phyloP scores from a whole-genome alignment of 2,888 invertebrate genomes.

The Hyalella azteca region DNA sequence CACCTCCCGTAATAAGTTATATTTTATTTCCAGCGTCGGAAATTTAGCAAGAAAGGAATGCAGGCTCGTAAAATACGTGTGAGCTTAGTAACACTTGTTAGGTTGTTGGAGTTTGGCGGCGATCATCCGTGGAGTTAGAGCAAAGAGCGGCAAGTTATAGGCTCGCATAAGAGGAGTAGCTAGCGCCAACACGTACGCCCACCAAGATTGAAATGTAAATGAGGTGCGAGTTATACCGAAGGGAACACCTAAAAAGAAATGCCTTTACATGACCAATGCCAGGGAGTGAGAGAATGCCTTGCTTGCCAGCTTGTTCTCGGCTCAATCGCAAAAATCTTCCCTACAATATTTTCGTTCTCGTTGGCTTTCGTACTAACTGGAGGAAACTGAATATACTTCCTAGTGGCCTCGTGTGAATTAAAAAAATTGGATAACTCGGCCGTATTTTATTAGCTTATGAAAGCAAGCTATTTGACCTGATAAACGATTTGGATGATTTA shows the following conservation, averaged over 20 bases:
- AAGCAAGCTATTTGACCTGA: too few species aligned
- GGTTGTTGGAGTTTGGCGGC: background rate
- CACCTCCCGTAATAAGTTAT: too few species aligned
- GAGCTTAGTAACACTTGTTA: constrained; percentile 5
- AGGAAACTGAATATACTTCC: too few species aligned
- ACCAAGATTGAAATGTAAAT: constrained; percentile 30
- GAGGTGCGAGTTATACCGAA: constrained; percentile 31
- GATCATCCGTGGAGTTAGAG: constrained; percentile 33
- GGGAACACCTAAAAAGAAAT: constrained; percentile 36
- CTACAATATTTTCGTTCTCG: background rate
- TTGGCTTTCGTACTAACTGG: too few species aligned
- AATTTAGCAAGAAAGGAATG: too few species aligned
- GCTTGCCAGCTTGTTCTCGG: background rate
- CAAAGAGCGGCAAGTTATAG: constrained; percentile 30
- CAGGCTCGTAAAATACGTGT: background rate
- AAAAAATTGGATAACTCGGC: too few species aligned
- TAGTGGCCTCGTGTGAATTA: too few species aligned
- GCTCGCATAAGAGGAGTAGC: constrained; percentile 15
- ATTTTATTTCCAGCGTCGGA: too few species aligned
- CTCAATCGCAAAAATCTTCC: background rate
- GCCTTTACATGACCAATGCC: constrained; percentile 31
- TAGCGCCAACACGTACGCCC: constrained; percentile 30
- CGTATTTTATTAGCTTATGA: too few species aligned
- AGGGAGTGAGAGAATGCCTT: constrained; percentile 3
- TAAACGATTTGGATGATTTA: too few species aligned